phyloP scores from a whole-genome alignment of 2,113 vertebrate genomes.

The Sylvilagus bachmani region DNA sequence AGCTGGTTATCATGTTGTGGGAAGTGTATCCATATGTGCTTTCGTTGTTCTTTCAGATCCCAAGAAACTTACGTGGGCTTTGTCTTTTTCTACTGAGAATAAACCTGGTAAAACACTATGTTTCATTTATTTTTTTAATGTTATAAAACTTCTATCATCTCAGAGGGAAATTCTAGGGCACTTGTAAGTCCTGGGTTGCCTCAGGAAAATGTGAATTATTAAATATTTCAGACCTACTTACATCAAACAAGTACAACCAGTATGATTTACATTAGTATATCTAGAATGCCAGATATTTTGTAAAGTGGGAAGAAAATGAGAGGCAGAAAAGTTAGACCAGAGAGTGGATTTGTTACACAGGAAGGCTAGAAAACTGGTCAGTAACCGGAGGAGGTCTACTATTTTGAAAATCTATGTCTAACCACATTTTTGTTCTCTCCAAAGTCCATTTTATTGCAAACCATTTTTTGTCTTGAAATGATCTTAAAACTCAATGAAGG shows the following conservation, averaged over 20 bases:
- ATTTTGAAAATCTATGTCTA: neutral
- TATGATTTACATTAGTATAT: neutral
- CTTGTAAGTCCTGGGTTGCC: neutral
- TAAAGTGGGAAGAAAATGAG: neutral
- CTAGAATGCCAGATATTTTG: neutral
- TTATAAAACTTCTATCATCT: conserved; percentile 24
- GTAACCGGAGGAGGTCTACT: neutral
- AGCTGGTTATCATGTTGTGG: neutral
- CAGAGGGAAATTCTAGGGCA: conserved; percentile 18
- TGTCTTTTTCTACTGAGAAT: neutral
- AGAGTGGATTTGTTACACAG: neutral
- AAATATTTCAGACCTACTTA: neutral
- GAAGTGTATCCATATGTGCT: neutral
- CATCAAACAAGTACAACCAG: neutral
- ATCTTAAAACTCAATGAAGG: neutral
- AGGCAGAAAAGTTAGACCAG: neutral
- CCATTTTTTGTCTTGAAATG: neutral
- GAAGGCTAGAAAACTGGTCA: neutral
- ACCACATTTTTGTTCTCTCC: neutral
- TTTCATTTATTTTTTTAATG: conserved; percentile 14
- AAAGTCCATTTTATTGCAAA: neutral
- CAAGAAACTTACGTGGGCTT: neutral
- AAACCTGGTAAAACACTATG: neutral
- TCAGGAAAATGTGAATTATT: conserved; percentile 44
- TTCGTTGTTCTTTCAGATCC: neutral